Conservation (phyloP, 2,888 invertebrate genomes). For the Geophilus truncorum region DNA sequence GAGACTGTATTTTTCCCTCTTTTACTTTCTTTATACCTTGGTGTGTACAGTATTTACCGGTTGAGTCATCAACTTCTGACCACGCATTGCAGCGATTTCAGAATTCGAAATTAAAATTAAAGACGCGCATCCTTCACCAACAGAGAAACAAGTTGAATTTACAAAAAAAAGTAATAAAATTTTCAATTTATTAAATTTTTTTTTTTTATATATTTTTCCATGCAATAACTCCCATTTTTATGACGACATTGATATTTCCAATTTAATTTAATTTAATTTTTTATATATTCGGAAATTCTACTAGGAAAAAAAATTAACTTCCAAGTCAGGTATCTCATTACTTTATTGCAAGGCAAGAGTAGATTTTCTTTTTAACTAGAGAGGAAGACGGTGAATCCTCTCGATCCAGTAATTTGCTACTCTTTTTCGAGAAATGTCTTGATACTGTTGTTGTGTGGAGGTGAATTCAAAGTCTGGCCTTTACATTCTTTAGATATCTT, state of each 20-base stretch:
- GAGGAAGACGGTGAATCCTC: neutral
- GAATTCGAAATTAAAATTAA: too few relatives aligned
- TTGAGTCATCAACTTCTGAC: too few relatives aligned
- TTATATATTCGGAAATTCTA: neutral
- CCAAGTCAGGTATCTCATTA: neutral
- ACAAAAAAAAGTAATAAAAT: neutral
- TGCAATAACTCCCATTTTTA: neutral
- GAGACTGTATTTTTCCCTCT: too few relatives aligned
- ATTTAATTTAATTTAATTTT: neutral
- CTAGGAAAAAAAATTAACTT: neutral
- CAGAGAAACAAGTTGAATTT: neutral
- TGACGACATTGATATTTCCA: neutral
- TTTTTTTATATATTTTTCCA: neutral
- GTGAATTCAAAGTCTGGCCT: neutral
- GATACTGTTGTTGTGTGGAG: neutral
- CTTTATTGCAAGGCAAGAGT: too few relatives aligned
- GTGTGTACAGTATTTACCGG: too few relatives aligned
- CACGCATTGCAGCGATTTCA: too few relatives aligned
- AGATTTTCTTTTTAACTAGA: too few relatives aligned
- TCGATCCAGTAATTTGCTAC: neutral
- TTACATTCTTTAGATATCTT: slow-evolving; percentile 6
- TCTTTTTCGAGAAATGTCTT: neutral
- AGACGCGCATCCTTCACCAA: too few relatives aligned
- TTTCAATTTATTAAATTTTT: neutral
- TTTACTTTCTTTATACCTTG: too few relatives aligned